Conservation (phyloP, 2,113 vertebrate genomes). For the Orycteropus afer region DNA sequence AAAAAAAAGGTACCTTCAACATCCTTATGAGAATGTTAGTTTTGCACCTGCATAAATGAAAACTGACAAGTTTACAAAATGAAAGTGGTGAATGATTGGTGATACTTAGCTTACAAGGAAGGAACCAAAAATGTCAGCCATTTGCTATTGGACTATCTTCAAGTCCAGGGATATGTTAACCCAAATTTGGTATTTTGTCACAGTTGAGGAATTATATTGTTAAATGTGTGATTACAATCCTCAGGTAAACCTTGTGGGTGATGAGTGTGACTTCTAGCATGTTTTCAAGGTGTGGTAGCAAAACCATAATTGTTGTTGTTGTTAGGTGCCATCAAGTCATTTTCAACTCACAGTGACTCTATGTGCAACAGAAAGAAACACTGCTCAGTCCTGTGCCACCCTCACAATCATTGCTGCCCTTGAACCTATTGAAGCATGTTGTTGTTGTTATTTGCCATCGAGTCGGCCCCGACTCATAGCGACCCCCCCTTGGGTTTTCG, state of each 20-base stretch:
- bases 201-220: not conserved
- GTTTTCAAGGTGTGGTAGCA: not conserved
- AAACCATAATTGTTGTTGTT: constrained; percentile 41
- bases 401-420: no score
- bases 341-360: no score
- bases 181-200: not conserved
- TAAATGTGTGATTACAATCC: not conserved
- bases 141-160: not conserved
- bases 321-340: no score
- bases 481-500: no score
- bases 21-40: not conserved
- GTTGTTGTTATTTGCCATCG: no score
- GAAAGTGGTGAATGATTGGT: not conserved
- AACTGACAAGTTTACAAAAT: constrained; percentile 56
- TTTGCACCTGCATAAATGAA: constrained; percentile 71
- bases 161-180: not conserved
- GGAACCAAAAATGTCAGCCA: not conserved
- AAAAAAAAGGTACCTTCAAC: not conserved
- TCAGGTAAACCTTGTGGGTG: not conserved
- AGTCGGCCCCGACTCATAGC: no score
- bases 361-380: no score
- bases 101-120: not conserved
- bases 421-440: no score
- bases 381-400: no score
- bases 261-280: not conserved